phyloP scores from a whole-genome alignment of 2,797 vertebrate species.

The Sebastes trivittatus region DNA sequence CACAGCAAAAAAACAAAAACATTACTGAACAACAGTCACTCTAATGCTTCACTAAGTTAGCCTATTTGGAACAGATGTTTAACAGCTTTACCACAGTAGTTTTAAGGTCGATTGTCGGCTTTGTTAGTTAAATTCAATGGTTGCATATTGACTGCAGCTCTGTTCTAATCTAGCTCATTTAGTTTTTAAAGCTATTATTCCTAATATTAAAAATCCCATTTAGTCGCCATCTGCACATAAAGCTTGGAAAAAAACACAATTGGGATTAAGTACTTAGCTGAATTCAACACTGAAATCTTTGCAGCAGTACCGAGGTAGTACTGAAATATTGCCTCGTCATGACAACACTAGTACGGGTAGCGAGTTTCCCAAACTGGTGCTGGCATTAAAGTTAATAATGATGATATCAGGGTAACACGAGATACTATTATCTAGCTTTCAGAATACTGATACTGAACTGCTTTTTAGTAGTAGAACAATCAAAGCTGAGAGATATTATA shows the following conservation, averaged over 20 bases:
- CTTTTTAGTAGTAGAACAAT: background rate
- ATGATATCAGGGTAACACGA: background rate
- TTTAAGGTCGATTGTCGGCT: background rate
- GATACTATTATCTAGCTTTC: background rate
- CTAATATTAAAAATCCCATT: conserved; percentile 18
- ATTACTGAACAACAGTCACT: background rate
- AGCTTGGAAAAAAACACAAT: conserved; percentile 20
- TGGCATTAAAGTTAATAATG: background rate
- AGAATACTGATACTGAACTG: background rate
- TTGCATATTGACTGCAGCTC: background rate
- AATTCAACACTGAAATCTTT: conserved; percentile 4
- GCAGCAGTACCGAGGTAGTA: background rate
- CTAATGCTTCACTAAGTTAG: background rate
- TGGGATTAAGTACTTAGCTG: conserved; percentile 11
- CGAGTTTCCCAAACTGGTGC: background rate
- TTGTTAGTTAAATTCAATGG: background rate
- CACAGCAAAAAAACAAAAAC: conserved; percentile 9
- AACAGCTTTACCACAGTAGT: background rate
- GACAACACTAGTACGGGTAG: background rate
- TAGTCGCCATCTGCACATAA: conserved; percentile 6
- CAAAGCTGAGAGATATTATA: background rate
- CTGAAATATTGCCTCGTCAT: background rate
- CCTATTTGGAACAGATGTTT: background rate
- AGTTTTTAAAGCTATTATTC: conserved; percentile 2
- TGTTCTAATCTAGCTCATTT: conserved; percentile 4